phyloP scores from a whole-genome alignment of 37 sponge, comb jelly and placozoan species.

The Amphimedon queenslandica region DNA sequence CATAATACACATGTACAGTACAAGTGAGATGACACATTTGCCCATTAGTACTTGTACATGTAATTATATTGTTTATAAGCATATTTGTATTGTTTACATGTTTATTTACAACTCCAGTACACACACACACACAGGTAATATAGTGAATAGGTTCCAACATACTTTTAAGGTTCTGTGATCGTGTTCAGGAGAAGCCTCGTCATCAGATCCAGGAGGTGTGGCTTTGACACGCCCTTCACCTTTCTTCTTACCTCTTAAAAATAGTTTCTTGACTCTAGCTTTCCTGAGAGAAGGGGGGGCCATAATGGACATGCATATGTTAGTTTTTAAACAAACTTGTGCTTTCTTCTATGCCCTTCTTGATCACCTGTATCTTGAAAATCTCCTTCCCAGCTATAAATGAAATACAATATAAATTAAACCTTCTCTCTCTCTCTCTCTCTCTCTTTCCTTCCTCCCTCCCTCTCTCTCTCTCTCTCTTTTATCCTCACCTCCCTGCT shows the following conservation, averaged over 20 bases:
- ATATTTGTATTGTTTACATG: too few species aligned
- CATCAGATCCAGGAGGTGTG: not conserved
- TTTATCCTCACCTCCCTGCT: not conserved
- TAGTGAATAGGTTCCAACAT: too few species aligned
- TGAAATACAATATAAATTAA: not conserved
- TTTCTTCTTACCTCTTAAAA: conserved; percentile 1
- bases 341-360: not conserved
- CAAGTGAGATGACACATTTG: too few species aligned
- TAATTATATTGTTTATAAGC: too few species aligned
- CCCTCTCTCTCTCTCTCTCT: not conserved
- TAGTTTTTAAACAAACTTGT: not conserved
- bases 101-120: too few species aligned
- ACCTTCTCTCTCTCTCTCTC: not conserved
- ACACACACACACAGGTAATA: too few species aligned
- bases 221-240: not conserved
- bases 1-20: not conserved
- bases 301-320: not conserved
- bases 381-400: not conserved
- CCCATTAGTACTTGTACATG: too few species aligned
- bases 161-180: not conserved
- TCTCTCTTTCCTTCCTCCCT: too few species aligned
- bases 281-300: not conserved
- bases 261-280: not conserved
- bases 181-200: not conserved
- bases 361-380: not conserved